Conservation (phyloP, 2,113 vertebrate genomes). For the Istiophorus platypterus region DNA sequence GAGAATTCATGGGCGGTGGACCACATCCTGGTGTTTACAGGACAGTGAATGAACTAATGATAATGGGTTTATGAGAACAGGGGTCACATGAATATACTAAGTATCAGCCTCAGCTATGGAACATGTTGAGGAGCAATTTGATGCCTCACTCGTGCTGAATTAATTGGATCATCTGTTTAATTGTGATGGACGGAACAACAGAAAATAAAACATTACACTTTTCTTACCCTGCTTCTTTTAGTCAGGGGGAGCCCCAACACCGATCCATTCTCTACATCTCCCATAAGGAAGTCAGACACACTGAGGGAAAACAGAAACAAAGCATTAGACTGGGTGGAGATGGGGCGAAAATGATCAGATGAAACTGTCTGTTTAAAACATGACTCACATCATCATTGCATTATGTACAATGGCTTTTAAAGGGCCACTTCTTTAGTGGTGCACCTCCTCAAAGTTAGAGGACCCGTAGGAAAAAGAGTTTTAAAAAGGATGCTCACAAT, state of each 20-base stretch:
- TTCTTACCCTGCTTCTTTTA: slow-evolving; percentile 91
- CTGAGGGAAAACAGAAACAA: slow-evolving; percentile 78
- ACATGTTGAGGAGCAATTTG: neutral
- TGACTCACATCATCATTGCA: neutral
- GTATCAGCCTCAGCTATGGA: neutral
- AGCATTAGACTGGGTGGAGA: neutral
- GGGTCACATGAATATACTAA: neutral
- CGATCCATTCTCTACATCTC: slow-evolving; percentile 96
- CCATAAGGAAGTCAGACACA: slow-evolving; percentile 99
- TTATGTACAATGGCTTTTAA: neutral
- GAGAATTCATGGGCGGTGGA: slow-evolving; percentile 38
- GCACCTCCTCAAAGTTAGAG: neutral
- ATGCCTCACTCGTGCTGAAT: neutral
- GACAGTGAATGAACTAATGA: neutral
- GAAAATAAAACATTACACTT: neutral
- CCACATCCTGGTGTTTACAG: slow-evolving; percentile 18
- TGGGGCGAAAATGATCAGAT: neutral
- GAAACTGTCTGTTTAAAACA: neutral
- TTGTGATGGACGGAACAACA: neutral
- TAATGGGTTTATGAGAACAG: neutral
- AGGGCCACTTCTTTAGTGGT: neutral
- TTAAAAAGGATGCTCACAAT: neutral
- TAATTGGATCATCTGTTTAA: neutral
- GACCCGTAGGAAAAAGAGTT: neutral
- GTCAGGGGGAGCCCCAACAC: slow-evolving; percentile 92